Percentiles rank a stretch among this genome's conserved stretches.
phyloP scores from a whole-genome alignment of 2,888 invertebrate species.

The Ptychoptera albimana region DNA sequence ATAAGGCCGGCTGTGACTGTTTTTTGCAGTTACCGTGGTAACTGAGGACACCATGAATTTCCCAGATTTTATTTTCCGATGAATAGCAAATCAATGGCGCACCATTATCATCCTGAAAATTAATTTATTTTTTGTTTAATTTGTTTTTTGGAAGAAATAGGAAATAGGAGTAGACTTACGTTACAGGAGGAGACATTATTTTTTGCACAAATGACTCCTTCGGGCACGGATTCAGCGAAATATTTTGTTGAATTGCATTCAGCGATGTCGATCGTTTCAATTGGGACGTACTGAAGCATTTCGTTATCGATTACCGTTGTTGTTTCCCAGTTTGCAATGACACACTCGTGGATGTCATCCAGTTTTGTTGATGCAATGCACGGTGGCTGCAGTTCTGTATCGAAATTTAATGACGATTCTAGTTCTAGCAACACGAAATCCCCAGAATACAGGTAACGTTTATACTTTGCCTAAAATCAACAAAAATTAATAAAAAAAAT shows the following conservation, averaged over 20 bases:
- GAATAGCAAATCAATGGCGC: conserved; percentile 45
- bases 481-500: conserved; percentile 3
- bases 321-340: conserved; percentile 37
- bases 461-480: conserved; percentile 33
- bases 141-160: no score
- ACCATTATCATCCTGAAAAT: conserved; percentile 44
- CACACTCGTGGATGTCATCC: conserved; percentile 36
- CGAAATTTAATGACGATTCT: conserved; percentile 33
- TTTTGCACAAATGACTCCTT: conserved; percentile 41
- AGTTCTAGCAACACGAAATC: conserved; percentile 41
- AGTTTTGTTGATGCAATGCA: conserved; percentile 36
- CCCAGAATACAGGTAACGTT: conserved; percentile 38
- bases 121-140: neutral
- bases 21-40: conserved; percentile 42
- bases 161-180: conserved; percentile 29
- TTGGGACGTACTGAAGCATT: conserved; percentile 1
- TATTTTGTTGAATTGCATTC: conserved; percentile 45
- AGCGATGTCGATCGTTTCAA: conserved; percentile 31
- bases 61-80: conserved; percentile 35
- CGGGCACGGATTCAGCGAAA: conserved; percentile 39
- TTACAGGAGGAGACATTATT: conserved; percentile 40
- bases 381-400: conserved; percentile 36
- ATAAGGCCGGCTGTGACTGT: conserved; percentile 39
- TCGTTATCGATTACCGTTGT: neutral
- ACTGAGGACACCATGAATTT: conserved; percentile 41